phyloP scores from a whole-genome alignment of 2,888 invertebrate species.

The Cyclophora albipunctata region DNA sequence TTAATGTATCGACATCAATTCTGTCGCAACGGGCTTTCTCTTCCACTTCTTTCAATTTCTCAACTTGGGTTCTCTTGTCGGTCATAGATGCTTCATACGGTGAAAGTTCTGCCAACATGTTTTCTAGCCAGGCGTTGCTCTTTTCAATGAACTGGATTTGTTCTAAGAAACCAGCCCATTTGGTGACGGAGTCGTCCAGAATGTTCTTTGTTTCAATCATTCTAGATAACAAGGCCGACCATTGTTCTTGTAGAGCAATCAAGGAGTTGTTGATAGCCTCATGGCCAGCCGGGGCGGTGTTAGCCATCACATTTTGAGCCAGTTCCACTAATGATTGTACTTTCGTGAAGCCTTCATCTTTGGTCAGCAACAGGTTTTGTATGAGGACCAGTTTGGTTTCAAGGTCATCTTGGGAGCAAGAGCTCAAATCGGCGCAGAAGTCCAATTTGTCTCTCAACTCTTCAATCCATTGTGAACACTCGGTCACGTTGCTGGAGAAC shows the following conservation, averaged over 20 bases:
- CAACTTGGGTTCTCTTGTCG: slow-evolving; percentile 90
- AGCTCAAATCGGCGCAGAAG: slow-evolving; percentile 88
- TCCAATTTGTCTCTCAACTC: slow-evolving; percentile 88
- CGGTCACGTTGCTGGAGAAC: slow-evolving; percentile 85
- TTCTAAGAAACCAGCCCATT: slow-evolving; percentile 93
- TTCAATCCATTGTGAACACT: slow-evolving; percentile 89
- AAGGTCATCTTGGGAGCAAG: slow-evolving; percentile 88
- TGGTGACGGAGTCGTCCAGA: slow-evolving; percentile 90
- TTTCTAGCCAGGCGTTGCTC: slow-evolving; percentile 85
- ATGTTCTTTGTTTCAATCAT: slow-evolving; percentile 93
- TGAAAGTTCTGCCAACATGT: slow-evolving; percentile 81
- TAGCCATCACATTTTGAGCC: slow-evolving; percentile 92
- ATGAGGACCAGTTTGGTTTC: slow-evolving; percentile 89
- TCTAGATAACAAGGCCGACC: slow-evolving; percentile 89
- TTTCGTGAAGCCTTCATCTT: slow-evolving; percentile 93
- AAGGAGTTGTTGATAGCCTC: slow-evolving; percentile 89
- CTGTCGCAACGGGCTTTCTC: slow-evolving; percentile 93
- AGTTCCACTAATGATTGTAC: slow-evolving; percentile 92
- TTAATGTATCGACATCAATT: slow-evolving; percentile 90
- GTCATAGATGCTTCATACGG: slow-evolving; percentile 87
- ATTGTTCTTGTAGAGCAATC: slow-evolving; percentile 89
- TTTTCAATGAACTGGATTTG: slow-evolving; percentile 90
- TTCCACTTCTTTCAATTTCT: slow-evolving; percentile 88
- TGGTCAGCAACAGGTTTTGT: slow-evolving; percentile 90
- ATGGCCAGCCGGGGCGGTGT: slow-evolving; percentile 92